Base-by-base conservation (phyloP, 2,888 invertebrate genomes). In the Trisateles emortualis region DNA sequence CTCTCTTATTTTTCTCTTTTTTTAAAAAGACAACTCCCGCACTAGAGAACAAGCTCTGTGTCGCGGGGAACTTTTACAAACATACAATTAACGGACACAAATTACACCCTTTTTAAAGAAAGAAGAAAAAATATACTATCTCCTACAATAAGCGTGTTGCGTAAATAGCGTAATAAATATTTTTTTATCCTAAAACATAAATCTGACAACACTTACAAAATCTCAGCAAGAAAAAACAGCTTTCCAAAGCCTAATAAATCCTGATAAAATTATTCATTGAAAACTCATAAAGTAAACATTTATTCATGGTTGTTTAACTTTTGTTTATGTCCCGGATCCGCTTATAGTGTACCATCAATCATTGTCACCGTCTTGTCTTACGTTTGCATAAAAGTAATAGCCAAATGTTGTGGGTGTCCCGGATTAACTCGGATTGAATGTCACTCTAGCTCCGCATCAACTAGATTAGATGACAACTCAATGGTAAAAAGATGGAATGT, bases 291-390 rank as follows among this genome's bases (percentile, higher is more conserved):
- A 67, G 69, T 68, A 76, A 78, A 81, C 67, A 78, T 81, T 81
- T 78, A 77, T 79, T 75, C 79, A 74, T 78, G 72, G 71, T 50
- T 77, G 76, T 75, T 68, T 73, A 70, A 76, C 78, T 79, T 81
- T 76, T 69, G 74, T 74, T 70, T 72, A 46, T 68, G 64, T 65
- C 52, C 48, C 55, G 24, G 52, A 59, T 64, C 61, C 51, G 52
- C 59, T 67, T 71, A 71, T 58, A 55, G 60, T 55, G 36, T 43
- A 62, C 58, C 76, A 83, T 83, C 81, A 63, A 76, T 83, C 82
- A 72, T 57, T 76, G 82, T 82, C 81, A 72, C 48, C 38, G 14
- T 14, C 42, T 41, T 10, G 39, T 47, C 56, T 64, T 53, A 53
- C 66, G 58, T 67, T 71, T 57, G 57, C 32, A 52, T 57, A 42